A percentile compares a stretch with the other conserved stretches of the same genome.
Evolutionary conservation across 2,888 invertebrate species (phyloP).

Genomic region (Spilarctia lutea): DNA sequence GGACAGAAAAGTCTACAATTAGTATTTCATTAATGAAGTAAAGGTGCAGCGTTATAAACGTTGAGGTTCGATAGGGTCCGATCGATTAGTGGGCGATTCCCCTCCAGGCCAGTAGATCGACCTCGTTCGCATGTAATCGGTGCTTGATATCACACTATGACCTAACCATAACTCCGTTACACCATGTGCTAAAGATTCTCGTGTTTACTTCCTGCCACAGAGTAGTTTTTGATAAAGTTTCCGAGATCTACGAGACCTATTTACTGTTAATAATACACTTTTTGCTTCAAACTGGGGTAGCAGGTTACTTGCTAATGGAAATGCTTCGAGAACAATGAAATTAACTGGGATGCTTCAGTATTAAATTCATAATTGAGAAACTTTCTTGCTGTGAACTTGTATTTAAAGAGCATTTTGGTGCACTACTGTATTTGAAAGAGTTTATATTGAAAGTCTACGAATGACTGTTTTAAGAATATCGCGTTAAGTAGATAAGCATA

Average conservation of each 20-base stretch:
- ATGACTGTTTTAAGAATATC: neutral
- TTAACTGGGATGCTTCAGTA: constrained; percentile 1
- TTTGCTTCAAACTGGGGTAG: constrained; percentile 28
- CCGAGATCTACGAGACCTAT: constrained; percentile 40
- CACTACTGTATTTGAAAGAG: constrained; percentile 6
- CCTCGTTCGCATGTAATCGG: constrained; percentile 18
- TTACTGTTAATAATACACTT: constrained; percentile 35
- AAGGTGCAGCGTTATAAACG: constrained; percentile 7
- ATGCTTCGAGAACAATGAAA: constrained; percentile 13
- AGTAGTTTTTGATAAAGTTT: constrained; percentile 52
- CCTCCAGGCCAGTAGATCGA: constrained; percentile 5
- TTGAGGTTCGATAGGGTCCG: constrained; percentile 16
- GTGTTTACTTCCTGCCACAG: constrained; percentile 40
- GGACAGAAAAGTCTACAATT: neutral
- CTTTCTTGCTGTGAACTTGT: neutral
- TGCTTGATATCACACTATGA: constrained; percentile 20
- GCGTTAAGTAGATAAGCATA: neutral
- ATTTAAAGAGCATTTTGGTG: neutral
- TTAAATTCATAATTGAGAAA: neutral
- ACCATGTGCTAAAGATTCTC: constrained; percentile 18
- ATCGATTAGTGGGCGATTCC: constrained; percentile 27
- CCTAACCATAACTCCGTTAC: constrained; percentile 21
- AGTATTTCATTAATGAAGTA: constrained; percentile 9
- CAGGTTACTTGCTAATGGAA: constrained; percentile 16
- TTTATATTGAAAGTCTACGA: neutral